Conservation (phyloP, 2,888 invertebrate genomes). For the Mesorhabditis belari region DNA sequence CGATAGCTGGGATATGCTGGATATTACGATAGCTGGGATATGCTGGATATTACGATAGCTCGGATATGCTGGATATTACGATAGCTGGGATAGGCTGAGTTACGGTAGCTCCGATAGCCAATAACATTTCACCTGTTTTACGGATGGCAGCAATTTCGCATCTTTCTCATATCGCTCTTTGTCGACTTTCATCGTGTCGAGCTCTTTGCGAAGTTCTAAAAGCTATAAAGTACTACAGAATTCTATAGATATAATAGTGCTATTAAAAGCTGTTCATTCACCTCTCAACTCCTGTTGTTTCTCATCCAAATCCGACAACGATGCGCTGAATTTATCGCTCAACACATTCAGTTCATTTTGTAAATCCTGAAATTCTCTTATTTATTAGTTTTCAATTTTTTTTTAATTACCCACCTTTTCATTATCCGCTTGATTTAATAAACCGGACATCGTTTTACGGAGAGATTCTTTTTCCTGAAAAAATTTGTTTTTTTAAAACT, state of each 20-base stretch:
- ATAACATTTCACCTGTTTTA: conserved; percentile 2
- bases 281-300: conserved; percentile 22
- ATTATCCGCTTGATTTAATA: too few relatives aligned
- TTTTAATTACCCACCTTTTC: background rate
- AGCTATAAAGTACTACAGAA: background rate
- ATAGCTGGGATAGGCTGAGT: background rate
- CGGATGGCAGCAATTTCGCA: conserved; percentile 1
- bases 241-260: background rate
- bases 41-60: too few relatives aligned
- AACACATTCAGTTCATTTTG: conserved; percentile 16
- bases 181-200: background rate
- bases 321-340: conserved; percentile 20
- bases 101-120: background rate
- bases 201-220: background rate
- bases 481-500: background rate
- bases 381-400: background rate
- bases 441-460: too few relatives aligned
- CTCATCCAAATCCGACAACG: conserved; percentile 13
- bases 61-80: too few relatives aligned
- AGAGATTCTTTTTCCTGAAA: background rate
- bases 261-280: background rate
- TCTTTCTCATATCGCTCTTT: background rate
- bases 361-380: conserved; percentile 1
- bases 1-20: too few relatives aligned
- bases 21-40: too few relatives aligned